Base-by-base conservation (phyloP, 2,888 invertebrate species). In the Netelia melanura region DNA sequence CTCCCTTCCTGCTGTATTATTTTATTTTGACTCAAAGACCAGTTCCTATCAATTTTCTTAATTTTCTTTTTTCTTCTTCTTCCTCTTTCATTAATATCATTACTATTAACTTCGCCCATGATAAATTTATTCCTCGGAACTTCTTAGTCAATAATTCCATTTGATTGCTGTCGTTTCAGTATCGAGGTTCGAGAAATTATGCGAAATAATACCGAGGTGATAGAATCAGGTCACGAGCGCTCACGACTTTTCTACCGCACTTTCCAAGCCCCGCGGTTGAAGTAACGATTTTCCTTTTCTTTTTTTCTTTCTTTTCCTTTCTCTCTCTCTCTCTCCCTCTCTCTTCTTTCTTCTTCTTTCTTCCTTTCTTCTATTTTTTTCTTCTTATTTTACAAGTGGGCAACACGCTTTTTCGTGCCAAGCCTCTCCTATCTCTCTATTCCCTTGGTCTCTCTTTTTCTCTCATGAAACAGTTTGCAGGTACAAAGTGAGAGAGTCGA, bases 201-300 rank as follows among this genome's bases (percentile, higher is more conserved):
- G 74, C 70, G 78, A 75, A 30, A 78, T 81, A 79, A 75, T 64
- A 65, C 81, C 1, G 14, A 83, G 78, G 75, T 70, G 81, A 85
- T 85, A 67, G 81, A 85, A 85, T 82, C 85, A 79, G 85, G 85
- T 85, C 85, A 85, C 85, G 85, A 85, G 82, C 81, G 75, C 85
- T 85, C 75, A 75, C 81, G 75, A 85, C 75, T 82, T 85, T 84
- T 85, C 74, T 75, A 67, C 75, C 81, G 75, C 81, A 79, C 85
- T 85, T 85, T 82, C 78, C 78, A 30, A 30, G 58, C 78, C 64
- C 78, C 81, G 61, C 74, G 74, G 81, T 79, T 82, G 54, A 64
- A 78, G 84, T 81, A 85, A 85, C 81, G 85, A 85, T 85, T 85
- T 82, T 85, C 70, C 70, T 82, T 77, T 70, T 78, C 61, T 71